phyloP scores from a whole-genome alignment of 2,797 vertebrate species.

The Melanotaenia maccullochi region DNA sequence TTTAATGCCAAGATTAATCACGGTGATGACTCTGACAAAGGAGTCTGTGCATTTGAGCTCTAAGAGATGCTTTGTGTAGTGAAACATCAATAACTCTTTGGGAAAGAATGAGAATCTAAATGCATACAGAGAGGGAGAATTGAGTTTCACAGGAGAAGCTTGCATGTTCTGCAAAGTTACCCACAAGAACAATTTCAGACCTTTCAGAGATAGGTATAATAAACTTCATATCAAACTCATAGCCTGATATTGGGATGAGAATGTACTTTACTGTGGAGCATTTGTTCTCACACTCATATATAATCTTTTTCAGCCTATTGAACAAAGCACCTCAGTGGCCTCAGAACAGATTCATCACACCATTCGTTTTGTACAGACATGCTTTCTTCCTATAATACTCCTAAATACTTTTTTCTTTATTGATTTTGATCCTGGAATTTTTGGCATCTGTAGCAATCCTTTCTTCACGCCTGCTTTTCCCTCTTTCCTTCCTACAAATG shows the following conservation, averaged over 20 bases:
- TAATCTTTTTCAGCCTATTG: not conserved
- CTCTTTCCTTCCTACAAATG: too few relatives aligned
- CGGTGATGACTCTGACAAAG: not conserved
- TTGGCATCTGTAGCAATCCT: conserved; percentile 22
- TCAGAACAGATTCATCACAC: not conserved
- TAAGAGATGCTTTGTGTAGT: not conserved
- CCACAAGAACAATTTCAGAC: not conserved
- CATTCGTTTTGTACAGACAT: not conserved
- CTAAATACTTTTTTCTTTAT: not conserved
- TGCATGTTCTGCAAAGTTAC: not conserved
- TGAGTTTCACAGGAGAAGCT: not conserved
- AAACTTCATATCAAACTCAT: not conserved
- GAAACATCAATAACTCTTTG: conserved; percentile 1
- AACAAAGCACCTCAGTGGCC: not conserved
- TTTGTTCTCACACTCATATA: not conserved
- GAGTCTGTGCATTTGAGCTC: conserved; percentile 23
- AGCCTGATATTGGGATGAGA: not conserved
- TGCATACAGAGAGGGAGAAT: not conserved
- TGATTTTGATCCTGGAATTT: conserved; percentile 1
- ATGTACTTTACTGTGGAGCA: not conserved
- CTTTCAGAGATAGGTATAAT: too few relatives aligned
- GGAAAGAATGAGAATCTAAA: not conserved
- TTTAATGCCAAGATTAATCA: conserved; percentile 23
- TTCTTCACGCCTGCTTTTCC: not conserved
- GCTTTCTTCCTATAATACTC: not conserved